Percentiles rank a stretch among this genome's conserved stretches.
phyloP scores from a whole-genome alignment of 2,113 vertebrate genomes.

The Passer montanus region DNA sequence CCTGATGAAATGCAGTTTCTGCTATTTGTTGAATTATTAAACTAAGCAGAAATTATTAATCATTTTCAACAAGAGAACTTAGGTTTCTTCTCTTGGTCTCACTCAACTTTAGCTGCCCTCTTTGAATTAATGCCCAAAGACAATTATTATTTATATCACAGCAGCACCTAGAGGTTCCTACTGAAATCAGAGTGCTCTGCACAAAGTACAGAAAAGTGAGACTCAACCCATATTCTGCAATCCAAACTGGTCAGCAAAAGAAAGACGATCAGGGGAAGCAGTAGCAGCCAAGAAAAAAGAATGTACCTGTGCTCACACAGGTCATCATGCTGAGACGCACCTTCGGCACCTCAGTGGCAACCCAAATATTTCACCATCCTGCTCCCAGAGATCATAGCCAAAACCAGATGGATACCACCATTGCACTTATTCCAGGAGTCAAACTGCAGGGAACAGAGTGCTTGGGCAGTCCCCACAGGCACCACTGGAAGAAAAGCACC shows the following conservation, averaged over 20 bases:
- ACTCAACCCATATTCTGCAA: background rate
- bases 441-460: background rate
- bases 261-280: background rate
- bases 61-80: constrained; percentile 28
- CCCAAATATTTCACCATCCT: background rate
- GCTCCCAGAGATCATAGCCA: background rate
- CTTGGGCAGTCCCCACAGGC: background rate
- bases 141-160: constrained; percentile 56
- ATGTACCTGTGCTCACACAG: rapidly evolving
- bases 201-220: background rate
- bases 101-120: constrained; percentile 40
- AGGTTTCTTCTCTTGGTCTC: background rate
- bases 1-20: constrained; percentile 43
- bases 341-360: background rate
- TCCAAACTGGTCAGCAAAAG: background rate
- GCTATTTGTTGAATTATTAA: constrained; percentile 71
- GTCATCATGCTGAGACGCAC: background rate
- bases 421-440: background rate
- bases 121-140: constrained; percentile 9
- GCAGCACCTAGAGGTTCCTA: constrained; percentile 48
- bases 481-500: background rate
- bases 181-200: background rate
- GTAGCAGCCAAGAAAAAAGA: background rate
- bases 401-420: background rate
- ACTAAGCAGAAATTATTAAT: constrained; percentile 65